phyloP scores from a whole-genome alignment of 2,113 vertebrate genomes.

The Oxyura jamaicensis region DNA sequence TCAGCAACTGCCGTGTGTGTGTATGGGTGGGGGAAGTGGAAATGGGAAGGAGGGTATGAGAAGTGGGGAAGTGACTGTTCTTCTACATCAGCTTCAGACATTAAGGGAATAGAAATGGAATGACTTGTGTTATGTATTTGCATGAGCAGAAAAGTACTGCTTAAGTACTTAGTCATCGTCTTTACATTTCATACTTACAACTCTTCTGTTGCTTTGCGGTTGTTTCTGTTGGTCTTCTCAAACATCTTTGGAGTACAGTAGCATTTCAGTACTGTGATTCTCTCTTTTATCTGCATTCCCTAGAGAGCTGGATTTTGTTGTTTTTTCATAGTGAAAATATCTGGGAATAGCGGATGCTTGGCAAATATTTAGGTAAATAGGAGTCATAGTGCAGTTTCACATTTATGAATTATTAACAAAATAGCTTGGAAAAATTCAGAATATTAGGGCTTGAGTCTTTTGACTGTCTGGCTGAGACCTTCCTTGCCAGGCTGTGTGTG shows the following conservation, averaged over 20 bases:
- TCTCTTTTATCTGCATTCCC: not conserved
- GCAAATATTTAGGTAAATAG: not conserved
- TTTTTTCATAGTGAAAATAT: not conserved
- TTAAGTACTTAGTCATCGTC: not conserved
- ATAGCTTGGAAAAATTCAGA: not conserved
- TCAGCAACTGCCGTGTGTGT: not conserved
- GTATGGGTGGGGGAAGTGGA: accelerated
- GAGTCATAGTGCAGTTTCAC: not conserved
- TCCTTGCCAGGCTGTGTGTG: not conserved
- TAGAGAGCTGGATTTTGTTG: not conserved
- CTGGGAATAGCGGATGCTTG: not conserved
- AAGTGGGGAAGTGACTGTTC: not conserved
- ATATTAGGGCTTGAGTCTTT: not conserved
- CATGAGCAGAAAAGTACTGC: not conserved
- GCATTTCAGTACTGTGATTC: not conserved
- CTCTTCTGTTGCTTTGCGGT: not conserved
- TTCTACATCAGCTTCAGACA: not conserved
- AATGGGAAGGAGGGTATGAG: too few species aligned
- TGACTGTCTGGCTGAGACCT: not conserved
- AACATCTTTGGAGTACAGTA: not conserved
- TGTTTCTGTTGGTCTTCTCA: not conserved
- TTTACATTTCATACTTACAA: not conserved
- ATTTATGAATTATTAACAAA: not conserved
- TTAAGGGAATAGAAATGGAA: not conserved
- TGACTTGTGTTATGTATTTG: not conserved